Evolutionary conservation across 2,113 vertebrate genomes (phyloP).

Genomic region (Brienomyrus brachyistius): DNA sequence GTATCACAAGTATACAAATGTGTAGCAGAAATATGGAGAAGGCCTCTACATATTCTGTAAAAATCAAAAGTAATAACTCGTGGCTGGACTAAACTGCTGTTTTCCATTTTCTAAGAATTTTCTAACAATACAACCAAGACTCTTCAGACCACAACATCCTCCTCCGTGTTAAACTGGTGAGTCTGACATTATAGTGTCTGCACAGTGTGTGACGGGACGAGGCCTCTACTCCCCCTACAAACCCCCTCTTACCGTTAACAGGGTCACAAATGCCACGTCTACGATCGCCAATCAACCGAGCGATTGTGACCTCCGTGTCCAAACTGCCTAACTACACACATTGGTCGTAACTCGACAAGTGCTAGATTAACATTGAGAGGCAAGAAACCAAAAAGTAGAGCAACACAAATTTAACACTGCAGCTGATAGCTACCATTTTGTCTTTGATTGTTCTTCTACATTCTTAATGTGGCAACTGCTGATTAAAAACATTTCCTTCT

Average conservation of each 20-base stretch:
- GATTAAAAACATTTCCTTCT: slow-evolving; percentile 32
- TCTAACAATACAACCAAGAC: not conserved
- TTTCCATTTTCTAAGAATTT: not conserved
- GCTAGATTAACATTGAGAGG: not conserved
- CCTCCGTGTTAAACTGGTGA: not conserved
- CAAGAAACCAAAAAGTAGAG: not conserved
- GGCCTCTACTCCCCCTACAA: not conserved
- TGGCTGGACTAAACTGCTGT: not conserved
- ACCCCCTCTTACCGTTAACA: not conserved
- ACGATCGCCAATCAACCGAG: not conserved
- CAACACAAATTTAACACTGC: not conserved
- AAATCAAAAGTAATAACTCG: not conserved
- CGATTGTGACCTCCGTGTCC: not conserved
- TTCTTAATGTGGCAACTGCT: not conserved
- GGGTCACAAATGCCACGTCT: not conserved
- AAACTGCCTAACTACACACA: not conserved
- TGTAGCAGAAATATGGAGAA: not conserved
- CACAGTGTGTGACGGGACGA: not conserved
- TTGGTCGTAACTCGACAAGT: not conserved
- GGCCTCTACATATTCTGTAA: not conserved
- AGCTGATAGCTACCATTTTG: not conserved
- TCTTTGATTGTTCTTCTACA: not conserved
- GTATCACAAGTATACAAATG: not conserved
- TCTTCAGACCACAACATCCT: not conserved
- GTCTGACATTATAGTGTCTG: not conserved